Conservation (phyloP, 2,113 vertebrate genomes). For the Lycaon pictus region DNA sequence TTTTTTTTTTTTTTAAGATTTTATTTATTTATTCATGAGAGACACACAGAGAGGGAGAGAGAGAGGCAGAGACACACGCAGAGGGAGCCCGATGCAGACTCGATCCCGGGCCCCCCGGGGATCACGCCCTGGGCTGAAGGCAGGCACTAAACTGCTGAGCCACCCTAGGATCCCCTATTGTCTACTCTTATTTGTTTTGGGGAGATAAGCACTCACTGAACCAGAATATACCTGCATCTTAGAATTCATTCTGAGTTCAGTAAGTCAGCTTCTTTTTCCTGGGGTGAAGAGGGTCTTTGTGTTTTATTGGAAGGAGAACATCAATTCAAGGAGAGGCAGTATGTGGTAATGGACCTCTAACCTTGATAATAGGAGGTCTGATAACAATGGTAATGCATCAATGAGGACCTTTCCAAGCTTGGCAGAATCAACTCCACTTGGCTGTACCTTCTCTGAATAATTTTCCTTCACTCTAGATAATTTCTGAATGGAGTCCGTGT, state of each 20-base stretch:
- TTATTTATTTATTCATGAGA: no score
- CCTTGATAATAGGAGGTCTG: conserved; percentile 92
- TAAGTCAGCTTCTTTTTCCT: conserved; percentile 89
- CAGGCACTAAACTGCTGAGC: no score
- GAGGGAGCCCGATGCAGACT: no score
- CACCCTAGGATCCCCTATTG: neutral
- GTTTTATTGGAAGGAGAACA: conserved; percentile 90
- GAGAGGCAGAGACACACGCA: no score
- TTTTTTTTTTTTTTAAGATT: conserved; percentile 80
- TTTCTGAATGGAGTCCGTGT: conserved; percentile 9
- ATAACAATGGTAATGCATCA: conserved; percentile 88
- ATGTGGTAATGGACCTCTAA: conserved; percentile 93
- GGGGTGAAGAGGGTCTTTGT: conserved; percentile 89
- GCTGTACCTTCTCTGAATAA: conserved; percentile 73
- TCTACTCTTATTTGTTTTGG: conserved; percentile 85
- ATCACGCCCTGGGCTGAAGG: no score
- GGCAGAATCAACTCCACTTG: conserved; percentile 42
- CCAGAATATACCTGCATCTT: conserved; percentile 94
- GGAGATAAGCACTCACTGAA: conserved; percentile 90
- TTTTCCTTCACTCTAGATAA: conserved; percentile 73
- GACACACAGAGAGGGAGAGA: no score
- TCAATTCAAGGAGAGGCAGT: conserved; percentile 91
- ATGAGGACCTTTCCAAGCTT: conserved; percentile 83
- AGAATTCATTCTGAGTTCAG: conserved; percentile 92
- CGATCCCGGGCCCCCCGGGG: no score